These are phyloP conservation scores for Nesoenas mayeri DNA, from an alignment of 2,113 vertebrate genomes.

Conservation along the genomic window DNA sequence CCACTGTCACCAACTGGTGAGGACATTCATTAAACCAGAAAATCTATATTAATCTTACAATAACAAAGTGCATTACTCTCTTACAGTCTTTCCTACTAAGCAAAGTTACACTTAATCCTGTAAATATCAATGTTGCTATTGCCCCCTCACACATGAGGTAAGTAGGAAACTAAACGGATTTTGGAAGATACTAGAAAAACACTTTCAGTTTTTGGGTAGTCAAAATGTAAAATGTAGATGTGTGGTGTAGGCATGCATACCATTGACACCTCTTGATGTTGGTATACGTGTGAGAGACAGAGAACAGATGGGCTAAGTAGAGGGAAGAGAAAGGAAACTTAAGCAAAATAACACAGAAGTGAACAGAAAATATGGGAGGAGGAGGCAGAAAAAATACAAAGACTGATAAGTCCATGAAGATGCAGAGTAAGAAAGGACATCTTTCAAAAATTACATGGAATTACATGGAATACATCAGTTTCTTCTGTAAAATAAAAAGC, in stretches of 20 bases:
- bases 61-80: neutral
- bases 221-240: neutral
- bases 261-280: neutral
- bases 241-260: neutral
- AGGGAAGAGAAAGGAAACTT: neutral
- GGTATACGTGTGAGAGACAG: neutral
- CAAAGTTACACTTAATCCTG: neutral
- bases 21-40: neutral
- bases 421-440: neutral
- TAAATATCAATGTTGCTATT: neutral
- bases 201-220: neutral
- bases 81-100: neutral
- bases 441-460: neutral
- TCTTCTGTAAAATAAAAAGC: neutral
- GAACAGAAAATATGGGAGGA: neutral
- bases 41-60: neutral
- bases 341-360: neutral
- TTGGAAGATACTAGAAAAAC: neutral
- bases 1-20: rapidly evolving
- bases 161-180: neutral
- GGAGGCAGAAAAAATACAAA: neutral
- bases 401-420: neutral
- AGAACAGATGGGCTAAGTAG: neutral
- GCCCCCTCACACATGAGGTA: neutral
- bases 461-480: neutral